These are phyloP conservation scores for Cerastis rubricosa DNA, from an alignment of 2,888 invertebrate genomes.

Conservation along the genomic window DNA sequence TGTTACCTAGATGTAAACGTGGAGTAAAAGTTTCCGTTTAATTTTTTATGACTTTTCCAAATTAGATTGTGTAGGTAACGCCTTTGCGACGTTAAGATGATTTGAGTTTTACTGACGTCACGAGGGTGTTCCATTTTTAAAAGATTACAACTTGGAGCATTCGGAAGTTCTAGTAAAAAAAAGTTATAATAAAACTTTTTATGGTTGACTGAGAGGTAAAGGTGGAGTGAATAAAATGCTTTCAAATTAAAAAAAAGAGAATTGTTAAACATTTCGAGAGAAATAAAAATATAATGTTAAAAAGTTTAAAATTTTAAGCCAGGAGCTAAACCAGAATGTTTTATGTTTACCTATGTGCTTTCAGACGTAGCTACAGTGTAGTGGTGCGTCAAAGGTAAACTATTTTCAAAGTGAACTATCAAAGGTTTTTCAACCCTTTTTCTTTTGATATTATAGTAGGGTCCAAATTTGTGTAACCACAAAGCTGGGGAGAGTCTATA, in stretches of 20 bases:
- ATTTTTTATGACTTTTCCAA: conserved; percentile 75
- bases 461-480: background rate
- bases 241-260: conserved; percentile 21
- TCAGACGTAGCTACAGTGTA: background rate
- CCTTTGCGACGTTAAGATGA: conserved; percentile 47
- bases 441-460: conserved; percentile 25
- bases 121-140: conserved; percentile 48
- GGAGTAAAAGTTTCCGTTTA: conserved; percentile 77
- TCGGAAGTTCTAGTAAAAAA: conserved; percentile 21
- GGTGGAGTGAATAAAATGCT: conserved; percentile 16
- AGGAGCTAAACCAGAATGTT: conserved; percentile 1
- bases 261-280: background rate
- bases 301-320: background rate
- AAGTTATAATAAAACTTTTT: conserved; percentile 37
- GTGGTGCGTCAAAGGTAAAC: background rate
- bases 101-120: conserved; percentile 52
- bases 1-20: conserved; percentile 77
- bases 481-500: background rate
- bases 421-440: conserved; percentile 21
- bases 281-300: background rate
- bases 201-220: conserved; percentile 37
- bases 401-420: conserved; percentile 20
- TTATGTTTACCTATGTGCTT: background rate
- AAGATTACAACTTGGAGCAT: conserved; percentile 44
- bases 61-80: conserved; percentile 67